Base-by-base conservation (phyloP, 2,797 vertebrate genomes). In the Melanogrammus aeglefinus region DNA sequence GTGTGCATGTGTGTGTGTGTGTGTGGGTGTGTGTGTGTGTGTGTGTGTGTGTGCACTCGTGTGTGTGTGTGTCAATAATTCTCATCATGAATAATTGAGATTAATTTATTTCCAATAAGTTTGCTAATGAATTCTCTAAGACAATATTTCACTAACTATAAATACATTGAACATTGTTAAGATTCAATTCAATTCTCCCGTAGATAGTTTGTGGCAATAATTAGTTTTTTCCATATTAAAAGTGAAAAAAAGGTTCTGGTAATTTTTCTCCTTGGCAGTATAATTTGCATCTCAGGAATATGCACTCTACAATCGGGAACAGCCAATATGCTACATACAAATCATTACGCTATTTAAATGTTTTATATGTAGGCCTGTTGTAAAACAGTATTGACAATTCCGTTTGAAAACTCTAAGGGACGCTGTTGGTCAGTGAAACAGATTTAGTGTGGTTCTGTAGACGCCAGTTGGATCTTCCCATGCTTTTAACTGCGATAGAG, bases 341-440 rank as follows among this genome's bases (percentile, higher is more conserved):
- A 57, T n/a, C 18, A n/a, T 57, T 6, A 57, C 2, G 16, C 6
- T 1, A 21, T 4, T 21, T 1, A 0, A 63, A 63, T 63, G 51
- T 63, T 63, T 63, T 21, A 8, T 63, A 63, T 63, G 51, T n/a
- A n/a, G 21, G 51, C 51, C 21, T 18, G 8, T 2, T 13, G 27
- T 81, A 29, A 73, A 27, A 16, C 21, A 33, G 41, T 36, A 73
- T 83, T 84, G 69, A 84, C 39, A 82, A 82, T 81, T 70, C 39
- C 4, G 16, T 6, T 6, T 33, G 10, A 47, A 73, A 66, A 78
- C 88, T 86, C 82, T 80, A 38, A 85, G 87, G 74, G 88, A 79
- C 88, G 88, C 88, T 90, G 86, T 87, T 83, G 82, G 76, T 82
- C 57, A 86, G 77, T 73, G 12, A 41, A 41, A 24, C 12, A 41